Conservation (phyloP, 35 echinoderm and acorn worm genomes). For the Ptychodera flava region DNA sequence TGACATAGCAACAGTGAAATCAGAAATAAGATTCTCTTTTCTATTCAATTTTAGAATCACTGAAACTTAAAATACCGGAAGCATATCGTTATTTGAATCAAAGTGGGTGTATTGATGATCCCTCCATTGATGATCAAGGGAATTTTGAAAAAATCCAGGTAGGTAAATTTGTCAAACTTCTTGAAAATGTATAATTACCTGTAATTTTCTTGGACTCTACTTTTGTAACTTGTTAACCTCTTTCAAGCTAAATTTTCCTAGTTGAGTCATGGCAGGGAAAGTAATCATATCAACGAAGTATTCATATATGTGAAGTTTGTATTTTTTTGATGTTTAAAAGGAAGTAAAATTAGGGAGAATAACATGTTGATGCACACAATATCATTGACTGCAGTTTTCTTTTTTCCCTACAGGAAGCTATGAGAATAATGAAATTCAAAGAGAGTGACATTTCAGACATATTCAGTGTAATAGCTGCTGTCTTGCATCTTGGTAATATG, state of each 20-base stretch:
- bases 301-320: no score
- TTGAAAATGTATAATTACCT: no score
- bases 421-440: constrained; percentile 80
- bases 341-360: no score
- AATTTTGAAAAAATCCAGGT: constrained; percentile 65
- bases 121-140: constrained; percentile 60
- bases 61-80: constrained; percentile 39
- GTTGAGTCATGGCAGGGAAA: no score
- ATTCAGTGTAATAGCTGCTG: constrained; percentile 68
- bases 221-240: no score
- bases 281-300: no score
- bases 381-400: no score
- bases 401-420: constrained; percentile 71
- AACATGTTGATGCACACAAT: no score
- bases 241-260: no score
- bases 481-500: constrained; percentile 87
- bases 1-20: not conserved
- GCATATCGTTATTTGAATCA: constrained; percentile 85
- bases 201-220: no score
- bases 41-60: constrained; percentile 50
- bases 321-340: no score
- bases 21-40: constrained; percentile 5
- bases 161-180: no score
- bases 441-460: constrained; percentile 66
- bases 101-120: constrained; percentile 86